These are phyloP conservation scores for Condylostylus longicornis DNA, from an alignment of 1,140 invertebrate species.

Conservation along the genomic window DNA sequence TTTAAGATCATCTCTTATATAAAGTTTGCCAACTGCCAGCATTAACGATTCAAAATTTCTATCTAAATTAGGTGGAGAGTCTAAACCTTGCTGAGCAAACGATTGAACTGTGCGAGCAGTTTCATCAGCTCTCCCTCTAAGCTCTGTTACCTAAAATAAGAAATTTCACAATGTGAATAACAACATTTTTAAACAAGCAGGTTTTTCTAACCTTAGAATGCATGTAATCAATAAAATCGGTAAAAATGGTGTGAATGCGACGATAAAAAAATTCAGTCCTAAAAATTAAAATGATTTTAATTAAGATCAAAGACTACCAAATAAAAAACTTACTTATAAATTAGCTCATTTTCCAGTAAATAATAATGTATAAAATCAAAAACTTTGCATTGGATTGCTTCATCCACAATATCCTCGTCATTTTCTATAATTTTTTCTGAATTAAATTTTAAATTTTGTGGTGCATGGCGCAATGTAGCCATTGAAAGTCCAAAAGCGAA, in stretches of 20 bases:
- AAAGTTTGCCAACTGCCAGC: constrained; percentile 60
- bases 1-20: constrained; percentile 54
- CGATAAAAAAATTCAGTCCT: constrained; percentile 55
- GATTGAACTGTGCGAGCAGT: constrained; percentile 65
- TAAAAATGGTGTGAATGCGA: constrained; percentile 70
- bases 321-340: constrained; percentile 46
- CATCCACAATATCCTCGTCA: constrained; percentile 58
- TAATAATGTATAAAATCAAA: constrained; percentile 62
- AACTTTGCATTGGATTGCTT: constrained; percentile 62
- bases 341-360: constrained; percentile 51
- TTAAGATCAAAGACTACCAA: not conserved
- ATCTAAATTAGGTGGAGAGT: constrained; percentile 56
- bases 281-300: not conserved
- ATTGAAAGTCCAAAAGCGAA: constrained; percentile 68
- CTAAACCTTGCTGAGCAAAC: constrained; percentile 66
- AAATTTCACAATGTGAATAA: constrained; percentile 1
- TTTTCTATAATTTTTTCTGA: constrained; percentile 40
- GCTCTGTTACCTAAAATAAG: constrained; percentile 33
- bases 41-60: constrained; percentile 75
- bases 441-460: constrained; percentile 17
- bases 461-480: constrained; percentile 48
- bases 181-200: not conserved
- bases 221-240: constrained; percentile 87
- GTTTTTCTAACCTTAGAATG: constrained; percentile 60
- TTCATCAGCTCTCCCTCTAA: constrained; percentile 75